Evolutionary conservation across 2,797 vertebrate genomes (phyloP), one percentile per base, ranked within the genome.

Genomic region (Eulemur coronatus): DNA sequence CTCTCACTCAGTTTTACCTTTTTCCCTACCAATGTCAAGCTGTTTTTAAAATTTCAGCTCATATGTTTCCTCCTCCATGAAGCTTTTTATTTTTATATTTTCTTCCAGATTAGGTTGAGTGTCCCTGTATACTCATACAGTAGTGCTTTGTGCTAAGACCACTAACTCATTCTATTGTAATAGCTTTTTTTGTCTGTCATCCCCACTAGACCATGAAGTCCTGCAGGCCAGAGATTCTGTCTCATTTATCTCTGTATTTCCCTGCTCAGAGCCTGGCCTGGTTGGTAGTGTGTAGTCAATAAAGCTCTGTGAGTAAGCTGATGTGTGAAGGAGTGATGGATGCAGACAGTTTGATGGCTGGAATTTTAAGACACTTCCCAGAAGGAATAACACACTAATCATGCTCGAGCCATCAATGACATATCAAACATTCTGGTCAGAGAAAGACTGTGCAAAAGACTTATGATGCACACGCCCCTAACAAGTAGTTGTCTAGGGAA

Each of bases 381-480:
- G 4, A 43, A 94, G 41, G 24, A 76, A n/a, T 52, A 26, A 88
- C 76, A 38, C 20, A 48, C 12, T 57, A n/a, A 65, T 22, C 4
- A 38, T 46, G 5, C 8, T 93, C 88, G 55, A 12, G 7, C 26
- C 26, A 69, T 69, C 20, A 35, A 7, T 75, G 63, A 18, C 14
- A 22, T 18, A 57, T 2, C 41, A 69, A 70, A 61, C 5, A 10
- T 12, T 80, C 8, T 52, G 52, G 46, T 52, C 38, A 65, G 28
- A 50, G 22, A 79, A 86, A 63, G 1, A 92, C 6, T 78, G 6
- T 8, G 33, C 12, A 30, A 50, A 69, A 92, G 12, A 24, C 18
- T 2, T 8, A n/a, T 30, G 1, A 6, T 1, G 13, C 2, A 38
- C 10, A 52, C 3, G 1, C 4, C 30, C 4, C 28, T 18, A 84